A percentile compares a stretch with the other conserved stretches of the same genome.
Evolutionary conservation across 37 sponge, comb jelly and placozoan species (phyloP).

Genomic region (Oscarella lobularis): DNA sequence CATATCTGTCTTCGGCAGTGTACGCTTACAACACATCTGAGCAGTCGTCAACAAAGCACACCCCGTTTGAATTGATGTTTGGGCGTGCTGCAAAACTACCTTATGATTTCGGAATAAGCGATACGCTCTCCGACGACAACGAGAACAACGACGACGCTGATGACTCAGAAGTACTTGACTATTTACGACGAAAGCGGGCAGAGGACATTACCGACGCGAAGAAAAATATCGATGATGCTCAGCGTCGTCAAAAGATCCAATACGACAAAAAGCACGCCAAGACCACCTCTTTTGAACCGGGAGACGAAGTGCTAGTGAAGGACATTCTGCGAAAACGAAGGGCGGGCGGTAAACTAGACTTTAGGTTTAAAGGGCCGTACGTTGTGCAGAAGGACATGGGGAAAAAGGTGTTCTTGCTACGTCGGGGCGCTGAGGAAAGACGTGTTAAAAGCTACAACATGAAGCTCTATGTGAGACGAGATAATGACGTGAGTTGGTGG

Average conservation of each 20-base stretch:
- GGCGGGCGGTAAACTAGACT: no score
- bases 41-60: conserved; percentile 16
- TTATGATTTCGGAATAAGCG: neutral
- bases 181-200: no score
- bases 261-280: conserved; percentile 9
- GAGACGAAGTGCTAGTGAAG: no score
- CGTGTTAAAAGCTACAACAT: no score
- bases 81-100: conserved; percentile 5
- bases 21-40: neutral
- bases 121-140: neutral
- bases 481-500: no score
- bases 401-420: no score
- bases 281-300: no score
- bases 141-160: neutral
- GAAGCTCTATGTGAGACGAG: no score
- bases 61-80: conserved; percentile 18
- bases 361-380: no score
- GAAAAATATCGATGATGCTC: conserved; percentile 11
- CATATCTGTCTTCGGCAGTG: neutral
- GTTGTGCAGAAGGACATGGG: no score
- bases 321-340: no score
- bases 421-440: no score
- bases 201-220: neutral
- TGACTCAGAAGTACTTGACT: neutral
- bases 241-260: conserved; percentile 13